phyloP scores from a whole-genome alignment of 2,888 invertebrate genomes.

The Achlya flavicornis region DNA sequence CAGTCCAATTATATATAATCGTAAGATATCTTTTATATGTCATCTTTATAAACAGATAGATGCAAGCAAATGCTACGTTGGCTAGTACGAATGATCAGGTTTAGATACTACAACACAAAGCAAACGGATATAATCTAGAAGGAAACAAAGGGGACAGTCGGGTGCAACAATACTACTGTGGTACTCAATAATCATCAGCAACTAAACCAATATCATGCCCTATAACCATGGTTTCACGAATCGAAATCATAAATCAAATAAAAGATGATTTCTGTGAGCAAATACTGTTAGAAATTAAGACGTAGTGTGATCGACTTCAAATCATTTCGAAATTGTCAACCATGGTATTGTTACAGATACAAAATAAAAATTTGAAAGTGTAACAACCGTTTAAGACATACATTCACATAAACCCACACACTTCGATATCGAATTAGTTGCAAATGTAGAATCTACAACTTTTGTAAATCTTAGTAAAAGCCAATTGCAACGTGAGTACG shows the following conservation, averaged over 20 bases:
- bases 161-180: constrained; percentile 60
- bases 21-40: background rate
- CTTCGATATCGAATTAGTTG: constrained; percentile 55
- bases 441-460: constrained; percentile 32
- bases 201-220: constrained; percentile 65
- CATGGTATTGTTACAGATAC: constrained; percentile 37
- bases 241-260: constrained; percentile 15
- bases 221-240: constrained; percentile 57
- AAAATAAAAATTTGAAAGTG: constrained; percentile 14
- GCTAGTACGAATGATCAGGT: constrained; percentile 14
- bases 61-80: constrained; percentile 17
- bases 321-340: constrained; percentile 28
- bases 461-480: constrained; percentile 32
- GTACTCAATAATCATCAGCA: constrained; percentile 60
- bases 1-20: too few relatives aligned
- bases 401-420: constrained; percentile 32
- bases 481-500: constrained; percentile 48
- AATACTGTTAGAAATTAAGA: constrained; percentile 9
- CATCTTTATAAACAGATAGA: background rate
- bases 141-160: constrained; percentile 39
- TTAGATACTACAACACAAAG: constrained; percentile 30
- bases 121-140: constrained; percentile 40
- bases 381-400: constrained; percentile 30
- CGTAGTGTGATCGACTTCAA: background rate
- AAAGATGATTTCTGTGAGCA: constrained; percentile 14